phyloP scores from a whole-genome alignment of 1,140 invertebrate species.

The Listronotus bonariensis region DNA sequence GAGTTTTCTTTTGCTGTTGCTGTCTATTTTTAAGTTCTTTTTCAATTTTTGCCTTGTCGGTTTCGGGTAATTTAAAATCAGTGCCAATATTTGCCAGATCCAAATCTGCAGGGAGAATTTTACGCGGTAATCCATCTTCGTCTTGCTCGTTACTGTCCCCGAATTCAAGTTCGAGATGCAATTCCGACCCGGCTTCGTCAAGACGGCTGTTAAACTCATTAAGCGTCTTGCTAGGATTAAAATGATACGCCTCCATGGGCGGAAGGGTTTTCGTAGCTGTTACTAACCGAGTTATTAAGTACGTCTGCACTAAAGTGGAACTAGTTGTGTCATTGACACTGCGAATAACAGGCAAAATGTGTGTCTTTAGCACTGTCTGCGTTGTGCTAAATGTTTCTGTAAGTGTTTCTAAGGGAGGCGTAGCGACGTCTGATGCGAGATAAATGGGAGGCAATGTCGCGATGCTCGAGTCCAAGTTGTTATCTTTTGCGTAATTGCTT shows the following conservation, averaged over 20 bases:
- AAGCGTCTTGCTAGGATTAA: conserved; percentile 82
- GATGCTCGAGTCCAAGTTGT: conserved; percentile 74
- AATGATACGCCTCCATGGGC: conserved; percentile 83
- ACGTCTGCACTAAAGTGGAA: conserved; percentile 84
- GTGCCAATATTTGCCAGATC: conserved; percentile 70
- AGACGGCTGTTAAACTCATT: conserved; percentile 86
- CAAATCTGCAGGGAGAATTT: conserved; percentile 60
- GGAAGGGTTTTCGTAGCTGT: conserved; percentile 87
- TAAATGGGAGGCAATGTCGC: conserved; percentile 81
- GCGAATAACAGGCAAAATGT: conserved; percentile 79
- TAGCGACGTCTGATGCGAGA: conserved; percentile 73
- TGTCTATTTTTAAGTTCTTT: conserved; percentile 54
- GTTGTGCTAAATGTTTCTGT: conserved; percentile 90
- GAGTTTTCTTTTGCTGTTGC: conserved; percentile 59
- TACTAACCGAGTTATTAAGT: conserved; percentile 81
- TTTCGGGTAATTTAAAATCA: conserved; percentile 70
- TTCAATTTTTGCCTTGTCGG: conserved; percentile 66
- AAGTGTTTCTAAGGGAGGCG: conserved; percentile 82
- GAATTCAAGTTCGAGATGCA: conserved; percentile 82
- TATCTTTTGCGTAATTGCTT: conserved; percentile 72
- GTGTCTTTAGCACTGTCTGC: conserved; percentile 83
- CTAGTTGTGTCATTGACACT: conserved; percentile 72
- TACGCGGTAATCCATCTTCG: conserved; percentile 65
- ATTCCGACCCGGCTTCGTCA: conserved; percentile 85
- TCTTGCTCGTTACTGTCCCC: conserved; percentile 79